phyloP scores from a whole-genome alignment of 2,113 vertebrate genomes.

The Irena cyanogastra region DNA sequence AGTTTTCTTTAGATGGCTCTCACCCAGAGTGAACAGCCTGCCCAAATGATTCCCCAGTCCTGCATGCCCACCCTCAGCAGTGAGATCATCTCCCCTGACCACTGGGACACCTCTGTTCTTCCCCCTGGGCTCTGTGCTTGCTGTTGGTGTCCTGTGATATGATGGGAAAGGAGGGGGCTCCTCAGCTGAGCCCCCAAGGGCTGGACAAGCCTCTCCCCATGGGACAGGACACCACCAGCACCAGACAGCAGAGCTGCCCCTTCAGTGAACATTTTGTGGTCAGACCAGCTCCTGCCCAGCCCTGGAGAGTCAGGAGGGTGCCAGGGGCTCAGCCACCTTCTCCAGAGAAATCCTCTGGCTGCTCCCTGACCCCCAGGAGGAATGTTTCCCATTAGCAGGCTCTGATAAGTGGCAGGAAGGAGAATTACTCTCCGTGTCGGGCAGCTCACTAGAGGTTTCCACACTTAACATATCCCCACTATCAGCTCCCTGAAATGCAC shows the following conservation, averaged over 20 bases:
- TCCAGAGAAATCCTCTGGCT: background rate
- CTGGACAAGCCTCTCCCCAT: background rate
- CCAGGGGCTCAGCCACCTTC: background rate
- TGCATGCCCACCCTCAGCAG: background rate
- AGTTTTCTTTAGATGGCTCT: background rate
- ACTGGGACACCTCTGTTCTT: background rate
- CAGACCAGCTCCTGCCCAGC: background rate
- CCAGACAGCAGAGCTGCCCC: background rate
- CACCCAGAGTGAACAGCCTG: background rate
- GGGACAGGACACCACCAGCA: background rate
- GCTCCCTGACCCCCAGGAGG: background rate
- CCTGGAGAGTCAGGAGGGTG: background rate
- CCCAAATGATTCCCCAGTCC: background rate
- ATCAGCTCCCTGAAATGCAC: constrained; percentile 63
- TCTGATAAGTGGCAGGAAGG: constrained; percentile 64
- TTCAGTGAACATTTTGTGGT: background rate
- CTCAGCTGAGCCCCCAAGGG: background rate
- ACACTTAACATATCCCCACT: constrained; percentile 49
- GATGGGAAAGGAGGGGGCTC: background rate
- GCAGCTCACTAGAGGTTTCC: constrained; percentile 32
- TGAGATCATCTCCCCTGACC: background rate
- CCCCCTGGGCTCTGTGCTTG: background rate
- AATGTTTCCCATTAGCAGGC: constrained; percentile 55
- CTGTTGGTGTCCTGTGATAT: background rate
- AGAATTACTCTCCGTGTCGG: background rate